phyloP scores from a whole-genome alignment of 2,113 vertebrate species.

The Crotalus tigris region DNA sequence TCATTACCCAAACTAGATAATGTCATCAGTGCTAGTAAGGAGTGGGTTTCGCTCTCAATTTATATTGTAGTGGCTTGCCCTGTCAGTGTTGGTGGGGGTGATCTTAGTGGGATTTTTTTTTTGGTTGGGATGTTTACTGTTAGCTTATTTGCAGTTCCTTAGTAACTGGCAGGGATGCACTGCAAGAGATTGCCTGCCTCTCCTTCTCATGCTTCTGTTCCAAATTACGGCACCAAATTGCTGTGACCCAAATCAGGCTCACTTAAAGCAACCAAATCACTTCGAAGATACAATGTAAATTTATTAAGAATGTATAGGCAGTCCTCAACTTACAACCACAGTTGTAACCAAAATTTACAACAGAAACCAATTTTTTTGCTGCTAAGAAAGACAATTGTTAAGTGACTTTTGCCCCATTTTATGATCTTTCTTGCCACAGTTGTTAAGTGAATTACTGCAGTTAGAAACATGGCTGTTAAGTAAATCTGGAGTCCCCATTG shows the following conservation, averaged over 20 bases:
- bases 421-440: background rate
- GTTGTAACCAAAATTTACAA: background rate
- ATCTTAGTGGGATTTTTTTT: background rate
- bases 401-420: background rate
- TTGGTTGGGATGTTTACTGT: background rate
- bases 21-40: no score
- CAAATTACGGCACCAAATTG: background rate
- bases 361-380: background rate
- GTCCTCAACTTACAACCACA: background rate
- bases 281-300: background rate
- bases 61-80: background rate
- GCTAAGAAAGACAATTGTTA: background rate
- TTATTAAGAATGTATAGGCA: background rate
- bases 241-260: background rate
- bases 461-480: background rate
- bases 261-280: background rate
- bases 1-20: no score
- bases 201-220: background rate
- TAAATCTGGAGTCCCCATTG: background rate
- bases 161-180: background rate
- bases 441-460: background rate
- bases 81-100: background rate
- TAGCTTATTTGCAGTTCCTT: background rate
- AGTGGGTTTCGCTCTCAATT: no score
- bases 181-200: background rate